These are phyloP conservation scores for Neostethus bicornis DNA, from an alignment of 2,797 vertebrate species.

Conservation along the genomic window DNA sequence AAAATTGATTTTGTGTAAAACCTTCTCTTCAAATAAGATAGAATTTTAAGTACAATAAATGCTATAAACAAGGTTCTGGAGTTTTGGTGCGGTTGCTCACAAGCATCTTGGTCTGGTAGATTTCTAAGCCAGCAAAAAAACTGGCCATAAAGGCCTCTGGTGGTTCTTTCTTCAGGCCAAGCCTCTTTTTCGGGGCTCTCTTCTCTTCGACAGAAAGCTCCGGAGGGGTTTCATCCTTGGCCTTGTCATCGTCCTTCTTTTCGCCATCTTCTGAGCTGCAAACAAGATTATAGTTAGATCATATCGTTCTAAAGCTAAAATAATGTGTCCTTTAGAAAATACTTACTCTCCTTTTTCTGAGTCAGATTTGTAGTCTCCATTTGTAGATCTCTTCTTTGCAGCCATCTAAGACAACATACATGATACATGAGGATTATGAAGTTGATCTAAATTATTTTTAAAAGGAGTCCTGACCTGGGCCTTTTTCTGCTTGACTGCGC, in stretches of 20 bases:
- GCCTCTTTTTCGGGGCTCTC: constrained; percentile 84
- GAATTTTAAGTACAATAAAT: background rate
- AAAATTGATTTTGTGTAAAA: too few relatives aligned
- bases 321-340: background rate
- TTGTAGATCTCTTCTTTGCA: constrained; percentile 82
- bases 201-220: constrained; percentile 73
- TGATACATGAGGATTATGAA: background rate
- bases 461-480: constrained; percentile 83
- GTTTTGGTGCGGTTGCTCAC: constrained; percentile 72
- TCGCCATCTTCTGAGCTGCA: constrained; percentile 91
- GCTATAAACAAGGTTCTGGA: background rate
- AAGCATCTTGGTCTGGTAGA: constrained; percentile 96
- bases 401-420: constrained; percentile 75
- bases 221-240: constrained; percentile 80
- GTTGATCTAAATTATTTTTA: background rate
- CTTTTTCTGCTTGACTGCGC: constrained; percentile 89
- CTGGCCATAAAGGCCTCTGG: constrained; percentile 92
- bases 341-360: constrained; percentile 98
- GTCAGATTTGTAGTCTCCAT: constrained; percentile 85
- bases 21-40: background rate
- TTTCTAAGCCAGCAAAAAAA: constrained; percentile 92
- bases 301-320: too few relatives aligned
- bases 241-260: constrained; percentile 88
- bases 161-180: constrained; percentile 85
- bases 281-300: constrained; percentile 8